Base-by-base conservation (phyloP, 2,113 vertebrate species). In the Vimba vimba region DNA sequence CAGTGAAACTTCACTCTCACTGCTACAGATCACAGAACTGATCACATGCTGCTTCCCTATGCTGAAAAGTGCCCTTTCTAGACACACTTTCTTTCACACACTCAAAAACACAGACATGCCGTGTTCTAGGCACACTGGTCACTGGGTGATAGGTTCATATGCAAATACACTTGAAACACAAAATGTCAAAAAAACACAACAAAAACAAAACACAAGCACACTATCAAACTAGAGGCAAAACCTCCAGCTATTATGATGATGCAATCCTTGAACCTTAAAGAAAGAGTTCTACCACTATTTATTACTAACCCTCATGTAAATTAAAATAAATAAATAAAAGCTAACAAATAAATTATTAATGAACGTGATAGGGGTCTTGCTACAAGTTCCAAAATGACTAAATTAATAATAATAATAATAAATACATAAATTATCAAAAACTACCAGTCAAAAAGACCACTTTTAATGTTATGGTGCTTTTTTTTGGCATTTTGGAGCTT, bases 161-260 rank as follows among this genome's bases (percentile, higher is more conserved):
- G 90, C 76, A 91, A 89, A 90, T 83, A 1, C 15, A 47, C 50
- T 36, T 11, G 45, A 60, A 33, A 86, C 66, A 86, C 17, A 36
- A 39, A 52, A 36, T 39, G 23, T 55, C 6, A 71, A 23, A 71
- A 1, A 64, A n/a, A 30, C 21, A 33, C 33, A 33, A 33, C 33
- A 33, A 33, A 57, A 64, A 84, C 27, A 83, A 25, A 75, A 43
- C 19, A 45, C 30, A 66, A 25, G 4, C 19, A 55, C 23, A 68
- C 19, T 11, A 21, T 77, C 25, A 47, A 15, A 11, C 2, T n/a
- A 74, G 12, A 47, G 47, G 25, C 39, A 25, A 74, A 47, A 74
- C 13, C 39, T 74, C 39, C 39, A 74, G 39, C 11, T 74, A 12
- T 47, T 25, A 45, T 15, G 39, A 45, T 15, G 39, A 74, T 74